Conservation (phyloP, 2,113 vertebrate genomes). For the Thamnophis sirtalis region DNA sequence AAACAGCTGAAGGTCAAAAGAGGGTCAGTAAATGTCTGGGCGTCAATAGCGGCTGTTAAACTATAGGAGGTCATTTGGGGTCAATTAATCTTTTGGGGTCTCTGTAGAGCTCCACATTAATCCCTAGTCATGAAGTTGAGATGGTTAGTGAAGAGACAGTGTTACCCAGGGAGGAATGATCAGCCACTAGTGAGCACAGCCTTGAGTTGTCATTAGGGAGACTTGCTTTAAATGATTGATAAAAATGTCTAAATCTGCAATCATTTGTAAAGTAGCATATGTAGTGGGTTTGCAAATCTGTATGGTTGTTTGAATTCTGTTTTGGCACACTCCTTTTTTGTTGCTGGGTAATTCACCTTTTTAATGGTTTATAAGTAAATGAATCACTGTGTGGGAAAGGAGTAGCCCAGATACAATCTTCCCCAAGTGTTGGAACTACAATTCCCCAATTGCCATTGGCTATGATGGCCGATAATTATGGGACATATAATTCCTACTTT, state of each 20-base stretch:
- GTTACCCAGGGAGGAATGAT: not conserved
- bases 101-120: not conserved
- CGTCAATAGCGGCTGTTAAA: not conserved
- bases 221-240: not conserved
- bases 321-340: not conserved
- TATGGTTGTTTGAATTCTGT: not conserved
- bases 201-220: not conserved
- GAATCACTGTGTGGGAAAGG: not conserved
- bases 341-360: not conserved
- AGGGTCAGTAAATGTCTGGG: not conserved
- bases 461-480: not conserved
- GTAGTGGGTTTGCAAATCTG: not conserved
- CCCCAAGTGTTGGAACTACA: not conserved
- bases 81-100: not conserved
- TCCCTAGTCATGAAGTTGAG: not conserved
- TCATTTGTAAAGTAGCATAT: not conserved
- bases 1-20: not conserved
- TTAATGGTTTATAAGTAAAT: not conserved
- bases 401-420: not conserved
- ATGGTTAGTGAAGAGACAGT: not conserved
- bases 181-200: not conserved
- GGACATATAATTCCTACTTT: not conserved
- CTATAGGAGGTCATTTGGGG: not conserved
- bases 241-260: not conserved
- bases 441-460: not conserved